phyloP scores from a whole-genome alignment of 23 tunicate species.

The Oikopleura vanhoeffeni region DNA sequence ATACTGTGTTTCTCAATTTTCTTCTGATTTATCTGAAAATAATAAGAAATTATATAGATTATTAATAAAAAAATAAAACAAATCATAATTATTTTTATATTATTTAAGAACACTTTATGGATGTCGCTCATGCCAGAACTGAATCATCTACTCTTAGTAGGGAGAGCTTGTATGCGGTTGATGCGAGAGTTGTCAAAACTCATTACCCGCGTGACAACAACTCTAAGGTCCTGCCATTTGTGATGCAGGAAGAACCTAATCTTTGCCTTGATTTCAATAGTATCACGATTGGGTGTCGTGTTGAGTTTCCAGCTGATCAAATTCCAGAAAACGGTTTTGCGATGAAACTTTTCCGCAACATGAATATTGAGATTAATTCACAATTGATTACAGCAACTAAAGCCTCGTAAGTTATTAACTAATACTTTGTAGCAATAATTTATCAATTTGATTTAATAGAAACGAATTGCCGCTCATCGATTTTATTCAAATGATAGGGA shows the following conservation, averaged over 20 bases:
- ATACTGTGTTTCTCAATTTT: not conserved
- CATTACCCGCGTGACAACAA: constrained; percentile 5
- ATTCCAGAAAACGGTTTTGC: not conserved
- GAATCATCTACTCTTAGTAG: not conserved
- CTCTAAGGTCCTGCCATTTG: not conserved
- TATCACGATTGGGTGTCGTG: not conserved
- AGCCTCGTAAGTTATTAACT: not conserved
- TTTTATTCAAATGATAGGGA: not conserved
- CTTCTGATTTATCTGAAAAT: not conserved
- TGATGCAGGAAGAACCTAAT: not conserved
- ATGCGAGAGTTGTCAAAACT: not conserved
- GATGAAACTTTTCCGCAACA: not conserved
- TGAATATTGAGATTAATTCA: not conserved
- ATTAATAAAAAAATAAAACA: not conserved
- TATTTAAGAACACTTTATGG: not conserved
- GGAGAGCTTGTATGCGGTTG: not conserved
- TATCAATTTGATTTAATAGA: not conserved
- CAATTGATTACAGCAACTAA: not conserved
- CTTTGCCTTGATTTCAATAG: not conserved
- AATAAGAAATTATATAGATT: not conserved
- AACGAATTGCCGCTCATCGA: not conserved
- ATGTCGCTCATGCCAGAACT: not conserved
- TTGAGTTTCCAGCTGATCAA: not conserved
- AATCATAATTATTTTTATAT: not conserved
- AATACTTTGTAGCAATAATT: not conserved